Percentiles rank a stretch among this genome's conserved stretches.
phyloP scores from a whole-genome alignment of 2,888 invertebrate species.

The Erebia ligea region DNA sequence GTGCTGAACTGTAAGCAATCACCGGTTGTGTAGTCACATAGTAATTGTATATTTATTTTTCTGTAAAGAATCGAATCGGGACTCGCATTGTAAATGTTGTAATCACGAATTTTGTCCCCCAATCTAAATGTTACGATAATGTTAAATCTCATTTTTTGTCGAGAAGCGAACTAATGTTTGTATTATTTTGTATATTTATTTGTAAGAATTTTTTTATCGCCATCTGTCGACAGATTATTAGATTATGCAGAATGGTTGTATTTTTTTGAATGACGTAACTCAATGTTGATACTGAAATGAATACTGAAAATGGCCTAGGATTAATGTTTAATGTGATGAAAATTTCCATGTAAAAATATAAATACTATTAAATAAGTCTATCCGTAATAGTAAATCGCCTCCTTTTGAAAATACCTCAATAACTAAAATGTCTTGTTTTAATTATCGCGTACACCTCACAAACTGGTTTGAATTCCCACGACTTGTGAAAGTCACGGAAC shows the following conservation, averaged over 20 bases:
- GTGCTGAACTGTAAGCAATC: constrained; percentile 69
- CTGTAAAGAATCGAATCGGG: constrained; percentile 71
- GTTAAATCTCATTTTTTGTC: constrained; percentile 74
- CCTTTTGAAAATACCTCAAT: constrained; percentile 82
- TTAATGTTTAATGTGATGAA: constrained; percentile 80
- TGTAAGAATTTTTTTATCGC: constrained; percentile 72
- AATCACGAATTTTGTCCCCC: constrained; percentile 68
- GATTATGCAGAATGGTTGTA: constrained; percentile 77
- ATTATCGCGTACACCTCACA: constrained; percentile 49
- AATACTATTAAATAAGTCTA: constrained; percentile 80
- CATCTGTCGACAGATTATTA: constrained; percentile 65
- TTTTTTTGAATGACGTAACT: constrained; percentile 76
- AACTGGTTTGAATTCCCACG: constrained; percentile 44
- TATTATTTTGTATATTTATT: constrained; percentile 84
- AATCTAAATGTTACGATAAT: constrained; percentile 68
- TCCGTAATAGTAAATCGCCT: constrained; percentile 81
- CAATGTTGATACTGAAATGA: constrained; percentile 76
- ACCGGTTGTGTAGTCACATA: constrained; percentile 74
- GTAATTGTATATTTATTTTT: constrained; percentile 77
- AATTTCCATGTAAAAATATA: constrained; percentile 83
- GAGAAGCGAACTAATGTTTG: constrained; percentile 73
- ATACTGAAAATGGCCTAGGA: constrained; percentile 78
- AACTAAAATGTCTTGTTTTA: constrained; percentile 70
- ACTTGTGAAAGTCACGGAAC: constrained; percentile 41
- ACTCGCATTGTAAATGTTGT: constrained; percentile 67